Evolutionary conservation across 2,888 invertebrate genomes (phyloP).

Genomic region (Mythimna albipuncta): DNA sequence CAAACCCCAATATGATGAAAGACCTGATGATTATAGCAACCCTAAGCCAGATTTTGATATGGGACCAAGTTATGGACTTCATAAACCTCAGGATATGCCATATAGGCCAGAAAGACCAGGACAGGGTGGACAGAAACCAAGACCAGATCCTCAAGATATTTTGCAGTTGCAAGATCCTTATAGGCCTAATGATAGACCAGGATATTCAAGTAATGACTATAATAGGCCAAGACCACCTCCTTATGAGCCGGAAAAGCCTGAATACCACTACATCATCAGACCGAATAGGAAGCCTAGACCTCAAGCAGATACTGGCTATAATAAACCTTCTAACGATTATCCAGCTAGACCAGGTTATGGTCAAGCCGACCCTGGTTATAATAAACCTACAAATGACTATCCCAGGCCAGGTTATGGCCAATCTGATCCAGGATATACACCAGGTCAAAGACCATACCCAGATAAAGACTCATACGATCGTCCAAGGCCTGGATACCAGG

Average conservation of each 20-base stretch:
- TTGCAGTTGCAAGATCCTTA: slow-evolving; percentile 75
- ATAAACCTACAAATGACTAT: slow-evolving; percentile 54
- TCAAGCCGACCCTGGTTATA: slow-evolving; percentile 45
- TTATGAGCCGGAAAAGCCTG: slow-evolving; percentile 76
- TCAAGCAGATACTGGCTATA: slow-evolving; percentile 54
- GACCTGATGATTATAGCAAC: slow-evolving; percentile 80
- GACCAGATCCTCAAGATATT: slow-evolving; percentile 76
- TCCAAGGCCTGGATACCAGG: slow-evolving; percentile 66
- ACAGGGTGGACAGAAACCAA: slow-evolving; percentile 56
- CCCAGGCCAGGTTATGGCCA: slow-evolving; percentile 47
- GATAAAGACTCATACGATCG: slow-evolving; percentile 51
- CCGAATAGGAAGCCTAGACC: slow-evolving; percentile 81
- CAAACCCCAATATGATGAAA: slow-evolving; percentile 70
- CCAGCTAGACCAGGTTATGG: slow-evolving; percentile 47
- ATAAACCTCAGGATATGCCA: slow-evolving; percentile 80
- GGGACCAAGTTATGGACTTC: slow-evolving; percentile 81
- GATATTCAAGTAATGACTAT: slow-evolving; percentile 64
- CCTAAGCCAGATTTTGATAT: slow-evolving; percentile 76
- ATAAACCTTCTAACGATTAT: slow-evolving; percentile 57
- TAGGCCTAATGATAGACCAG: slow-evolving; percentile 61
- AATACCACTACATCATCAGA: slow-evolving; percentile 80
- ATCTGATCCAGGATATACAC: slow-evolving; percentile 53
- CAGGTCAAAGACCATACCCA: slow-evolving; percentile 71
- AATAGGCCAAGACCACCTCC: slow-evolving; percentile 64
- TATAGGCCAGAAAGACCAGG: slow-evolving; percentile 71